A percentile compares a stretch with the other conserved stretches of the same genome.
These are phyloP conservation scores for Heteropelma amictum DNA, from an alignment of 2,888 invertebrate genomes.

Conservation along the genomic window DNA sequence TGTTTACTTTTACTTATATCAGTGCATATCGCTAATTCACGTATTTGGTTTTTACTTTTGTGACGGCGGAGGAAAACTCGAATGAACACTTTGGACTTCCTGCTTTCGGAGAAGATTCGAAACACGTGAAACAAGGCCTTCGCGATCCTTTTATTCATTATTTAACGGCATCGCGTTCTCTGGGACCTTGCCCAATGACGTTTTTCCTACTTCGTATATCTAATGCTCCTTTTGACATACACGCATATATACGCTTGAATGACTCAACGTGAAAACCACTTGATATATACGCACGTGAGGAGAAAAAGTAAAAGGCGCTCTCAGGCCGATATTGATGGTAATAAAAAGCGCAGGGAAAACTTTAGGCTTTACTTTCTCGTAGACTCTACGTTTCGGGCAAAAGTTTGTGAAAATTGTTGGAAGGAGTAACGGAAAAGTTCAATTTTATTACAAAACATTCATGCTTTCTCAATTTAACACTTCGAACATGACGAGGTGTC, in stretches of 20 bases:
- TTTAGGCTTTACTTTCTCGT: neutral
- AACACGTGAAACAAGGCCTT: constrained; percentile 50
- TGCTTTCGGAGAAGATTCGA: constrained; percentile 50
- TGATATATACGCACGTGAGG: neutral
- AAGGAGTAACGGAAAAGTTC: too few relatives aligned
- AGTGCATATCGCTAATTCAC: too few relatives aligned
- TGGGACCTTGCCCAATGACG: constrained; percentile 68
- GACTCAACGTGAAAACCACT: constrained; percentile 46
- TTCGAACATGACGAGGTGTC: too few relatives aligned
- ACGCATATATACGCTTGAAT: neutral
- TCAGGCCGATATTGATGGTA: neutral
- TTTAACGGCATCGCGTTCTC: constrained; percentile 62
- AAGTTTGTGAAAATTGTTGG: too few relatives aligned
- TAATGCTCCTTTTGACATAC: constrained; percentile 30
- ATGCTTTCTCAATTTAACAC: too few relatives aligned
- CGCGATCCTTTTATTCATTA: constrained; percentile 64
- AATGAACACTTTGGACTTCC: constrained; percentile 59
- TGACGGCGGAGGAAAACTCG: too few relatives aligned
- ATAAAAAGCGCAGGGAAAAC: too few relatives aligned
- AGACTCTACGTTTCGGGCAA: too few relatives aligned
- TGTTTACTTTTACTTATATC: too few relatives aligned
- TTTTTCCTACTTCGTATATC: constrained; percentile 59
- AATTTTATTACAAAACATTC: too few relatives aligned
- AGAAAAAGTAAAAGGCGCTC: neutral
- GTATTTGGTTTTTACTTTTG: too few relatives aligned